phyloP scores from a whole-genome alignment of 1,140 invertebrate genomes.

The Micrasema minimum region DNA sequence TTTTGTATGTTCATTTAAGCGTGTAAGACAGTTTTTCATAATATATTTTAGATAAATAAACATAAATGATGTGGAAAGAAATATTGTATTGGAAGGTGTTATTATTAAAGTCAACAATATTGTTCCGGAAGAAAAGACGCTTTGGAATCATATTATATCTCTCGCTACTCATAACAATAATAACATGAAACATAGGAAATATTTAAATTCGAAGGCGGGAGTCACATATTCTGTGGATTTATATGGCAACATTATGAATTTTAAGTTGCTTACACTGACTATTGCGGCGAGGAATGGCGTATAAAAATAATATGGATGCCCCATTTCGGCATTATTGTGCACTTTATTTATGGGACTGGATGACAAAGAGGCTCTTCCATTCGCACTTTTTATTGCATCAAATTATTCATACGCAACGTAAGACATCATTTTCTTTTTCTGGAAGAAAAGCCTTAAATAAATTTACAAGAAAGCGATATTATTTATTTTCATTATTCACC shows the following conservation, averaged over 20 bases:
- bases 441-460: no score
- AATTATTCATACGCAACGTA: conserved; percentile 15
- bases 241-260: conserved; percentile 53
- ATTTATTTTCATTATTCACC: no score
- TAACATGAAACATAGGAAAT: conserved; percentile 31
- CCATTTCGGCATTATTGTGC: conserved; percentile 48
- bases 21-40: no score
- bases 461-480: no score
- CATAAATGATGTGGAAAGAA: conserved; percentile 11
- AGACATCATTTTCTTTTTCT: no score
- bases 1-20: no score
- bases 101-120: conserved; percentile 18
- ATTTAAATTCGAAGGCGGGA: conserved; percentile 44
- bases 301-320: conserved; percentile 53
- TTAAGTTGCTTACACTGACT: conserved; percentile 53
- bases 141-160: conserved; percentile 12
- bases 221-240: conserved; percentile 47
- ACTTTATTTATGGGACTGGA: conserved; percentile 49
- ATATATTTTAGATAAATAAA: no score
- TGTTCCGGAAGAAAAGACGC: conserved; percentile 13
- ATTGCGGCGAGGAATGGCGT: conserved; percentile 45
- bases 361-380: conserved; percentile 18
- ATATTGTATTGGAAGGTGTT: conserved; percentile 11
- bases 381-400: conserved; percentile 12
- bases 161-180: conserved; percentile 31